These are phyloP conservation scores for Theocolax elegans DNA, from an alignment of 1,140 invertebrate species.

Conservation along the genomic window DNA sequence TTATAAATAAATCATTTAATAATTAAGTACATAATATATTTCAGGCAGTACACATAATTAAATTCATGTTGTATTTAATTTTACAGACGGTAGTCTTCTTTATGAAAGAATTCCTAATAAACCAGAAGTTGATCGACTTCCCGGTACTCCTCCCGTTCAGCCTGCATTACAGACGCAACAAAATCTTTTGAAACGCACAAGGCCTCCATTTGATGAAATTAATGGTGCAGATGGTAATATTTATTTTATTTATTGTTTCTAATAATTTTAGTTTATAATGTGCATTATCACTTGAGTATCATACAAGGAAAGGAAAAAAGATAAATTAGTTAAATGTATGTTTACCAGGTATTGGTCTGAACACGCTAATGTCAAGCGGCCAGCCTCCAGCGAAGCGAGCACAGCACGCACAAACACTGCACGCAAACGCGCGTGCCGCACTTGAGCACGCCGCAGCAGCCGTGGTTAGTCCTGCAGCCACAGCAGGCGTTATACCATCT, in stretches of 20 bases:
- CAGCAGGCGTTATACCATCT: conserved; percentile 56
- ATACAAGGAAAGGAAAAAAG: too few relatives aligned
- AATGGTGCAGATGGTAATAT: conserved; percentile 89
- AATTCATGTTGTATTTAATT: conserved; percentile 7
- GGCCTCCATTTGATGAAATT: conserved; percentile 85
- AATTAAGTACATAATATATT: too few relatives aligned
- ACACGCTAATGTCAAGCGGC: conserved; percentile 71
- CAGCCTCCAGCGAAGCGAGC: conserved; percentile 77
- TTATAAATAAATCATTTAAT: too few relatives aligned
- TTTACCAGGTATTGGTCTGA: conserved; percentile 57
- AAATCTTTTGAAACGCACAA: conserved; percentile 74
- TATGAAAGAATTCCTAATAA: conserved; percentile 87
- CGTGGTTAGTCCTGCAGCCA: neutral
- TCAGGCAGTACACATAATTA: too few relatives aligned
- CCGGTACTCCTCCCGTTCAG: conserved; percentile 69
- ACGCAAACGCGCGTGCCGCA: conserved; percentile 58
- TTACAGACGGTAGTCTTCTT: conserved; percentile 82
- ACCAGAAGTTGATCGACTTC: conserved; percentile 76
- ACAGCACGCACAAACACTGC: conserved; percentile 69
- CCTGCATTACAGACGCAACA: conserved; percentile 66
- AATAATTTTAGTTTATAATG: neutral
- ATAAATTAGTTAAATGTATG: neutral
- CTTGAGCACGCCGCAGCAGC: conserved; percentile 29
- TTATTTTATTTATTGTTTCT: neutral
- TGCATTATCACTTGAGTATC: neutral